Evolutionary conservation across 2,797 vertebrate species (phyloP), one percentile per base, ranked within the genome.

Genomic region (Cyprinodon diabolis): DNA sequence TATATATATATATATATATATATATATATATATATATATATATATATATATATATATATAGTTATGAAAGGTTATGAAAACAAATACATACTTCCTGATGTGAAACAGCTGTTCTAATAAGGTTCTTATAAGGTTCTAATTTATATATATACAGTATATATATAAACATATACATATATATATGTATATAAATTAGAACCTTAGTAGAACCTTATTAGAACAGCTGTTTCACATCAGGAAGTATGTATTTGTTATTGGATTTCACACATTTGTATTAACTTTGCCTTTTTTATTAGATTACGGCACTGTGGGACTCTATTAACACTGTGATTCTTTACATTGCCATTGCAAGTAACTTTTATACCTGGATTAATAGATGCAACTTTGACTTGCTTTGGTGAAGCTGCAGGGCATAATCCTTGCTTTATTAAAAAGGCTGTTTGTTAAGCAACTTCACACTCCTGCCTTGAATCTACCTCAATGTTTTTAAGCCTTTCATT

Each of bases 241-340:
- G 85, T 77, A 84, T 84, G 70, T 73, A 80, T 86, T 63, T 78
- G 37, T 48, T 78, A 76, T 82, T 79, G 54, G 63, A 72, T 81
- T 73, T 65, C 68, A 55, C 63, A 77, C 73, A 43, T 86, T 82
- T 86, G 68, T 78, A 80, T 83, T 78, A 69, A 54, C 49, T 75
- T 68, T 66, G 57, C 48, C 51, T 25, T 9, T 55, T 51, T 78
- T 74, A 87, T 82, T 57, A 81, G 62, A 58, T 81, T 57, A 74
- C 60, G 55, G 73, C 69, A 60, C 77, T 35, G 23, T 35, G 47
- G 30, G 54, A 79, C 52, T 76, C 62, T 45, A 67, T 82, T 79
- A 80, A 69, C 72, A 79, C 51, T 68, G 56, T 73, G 58, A 75
- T 80, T 75, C 76, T 77, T 86, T 79, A 79, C 66, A 75, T 79